Evolutionary conservation across 2,888 invertebrate genomes (phyloP).

Genomic region (Anagyrus pseudococci): DNA sequence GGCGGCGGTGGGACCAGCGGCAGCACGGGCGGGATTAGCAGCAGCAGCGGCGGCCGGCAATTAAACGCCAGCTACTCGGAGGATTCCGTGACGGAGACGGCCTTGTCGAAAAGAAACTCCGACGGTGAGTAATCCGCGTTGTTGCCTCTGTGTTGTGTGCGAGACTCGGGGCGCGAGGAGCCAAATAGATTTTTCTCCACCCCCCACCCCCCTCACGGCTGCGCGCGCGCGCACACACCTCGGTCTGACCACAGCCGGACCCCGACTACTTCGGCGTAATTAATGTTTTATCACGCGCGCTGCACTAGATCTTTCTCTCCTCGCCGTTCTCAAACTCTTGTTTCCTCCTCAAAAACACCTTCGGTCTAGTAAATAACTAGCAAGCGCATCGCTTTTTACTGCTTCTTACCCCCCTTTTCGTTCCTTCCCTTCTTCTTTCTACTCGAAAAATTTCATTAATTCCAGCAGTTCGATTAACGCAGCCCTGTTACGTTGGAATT

Average conservation of each 20-base stretch:
- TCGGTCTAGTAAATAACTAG: no score
- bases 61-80: conserved; percentile 79
- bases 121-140: conserved; percentile 74
- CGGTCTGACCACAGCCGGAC: conserved; percentile 8
- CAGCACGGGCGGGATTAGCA: conserved; percentile 2
- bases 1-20: conserved; percentile 29
- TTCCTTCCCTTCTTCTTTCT: not conserved
- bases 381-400: no score
- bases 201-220: not conserved
- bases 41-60: conserved; percentile 58
- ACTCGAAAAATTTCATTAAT: not conserved
- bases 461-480: no score
- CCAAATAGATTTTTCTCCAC: not conserved
- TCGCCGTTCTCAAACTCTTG: no score
- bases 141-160: no score
- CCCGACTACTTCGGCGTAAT: not conserved
- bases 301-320: no score
- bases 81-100: conserved; percentile 82
- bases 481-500: no score
- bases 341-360: no score
- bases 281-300: not conserved
- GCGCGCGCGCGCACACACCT: not conserved
- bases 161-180: no score
- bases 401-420: not conserved
- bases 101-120: conserved; percentile 81